These are phyloP conservation scores for Pollachius pollachius DNA, from an alignment of 2,113 vertebrate genomes.

Conservation along the genomic window DNA sequence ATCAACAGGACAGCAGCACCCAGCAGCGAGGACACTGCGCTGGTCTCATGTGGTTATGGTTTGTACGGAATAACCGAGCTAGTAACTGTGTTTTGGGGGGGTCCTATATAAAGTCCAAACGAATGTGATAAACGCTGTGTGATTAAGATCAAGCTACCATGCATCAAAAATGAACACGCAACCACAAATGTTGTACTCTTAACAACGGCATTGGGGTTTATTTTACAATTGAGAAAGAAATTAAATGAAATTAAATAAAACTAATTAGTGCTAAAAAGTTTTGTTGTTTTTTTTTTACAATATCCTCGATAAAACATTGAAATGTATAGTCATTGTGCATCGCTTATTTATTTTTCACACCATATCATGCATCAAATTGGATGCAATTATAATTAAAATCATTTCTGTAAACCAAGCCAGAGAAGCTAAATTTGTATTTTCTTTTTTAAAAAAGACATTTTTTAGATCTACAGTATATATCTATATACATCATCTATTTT, in stretches of 20 bases:
- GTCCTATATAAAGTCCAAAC: background rate
- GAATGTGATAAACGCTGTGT: too few species aligned
- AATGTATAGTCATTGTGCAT: slow-evolving; percentile 98
- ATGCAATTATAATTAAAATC: slow-evolving; percentile 91
- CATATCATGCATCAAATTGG: slow-evolving; percentile 94
- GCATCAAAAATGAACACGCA: slow-evolving; percentile 71
- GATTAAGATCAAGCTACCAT: background rate
- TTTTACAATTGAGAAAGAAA: slow-evolving; percentile 95
- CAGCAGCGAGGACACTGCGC: too few species aligned
- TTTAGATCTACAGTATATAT: slow-evolving; percentile 99
- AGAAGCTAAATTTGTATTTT: slow-evolving; percentile 95
- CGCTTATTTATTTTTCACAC: slow-evolving; percentile 90
- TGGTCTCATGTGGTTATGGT: too few species aligned
- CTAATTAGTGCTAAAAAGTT: slow-evolving; percentile 84
- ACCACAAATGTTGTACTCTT: slow-evolving; percentile 79
- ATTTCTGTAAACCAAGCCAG: slow-evolving; percentile 97
- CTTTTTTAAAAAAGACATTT: slow-evolving; percentile 79
- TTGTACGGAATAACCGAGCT: too few species aligned
- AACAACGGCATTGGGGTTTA: slow-evolving; percentile 97
- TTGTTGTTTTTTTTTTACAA: slow-evolving; percentile 77
- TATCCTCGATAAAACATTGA: slow-evolving; percentile 97
- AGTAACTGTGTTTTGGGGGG: background rate
- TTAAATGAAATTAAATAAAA: slow-evolving; percentile 60
- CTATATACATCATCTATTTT: slow-evolving; percentile 89
- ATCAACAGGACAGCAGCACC: too few species aligned